These are phyloP conservation scores for Fistularia tabacaria DNA, from an alignment of 2,797 vertebrate species.

Conservation along the genomic window DNA sequence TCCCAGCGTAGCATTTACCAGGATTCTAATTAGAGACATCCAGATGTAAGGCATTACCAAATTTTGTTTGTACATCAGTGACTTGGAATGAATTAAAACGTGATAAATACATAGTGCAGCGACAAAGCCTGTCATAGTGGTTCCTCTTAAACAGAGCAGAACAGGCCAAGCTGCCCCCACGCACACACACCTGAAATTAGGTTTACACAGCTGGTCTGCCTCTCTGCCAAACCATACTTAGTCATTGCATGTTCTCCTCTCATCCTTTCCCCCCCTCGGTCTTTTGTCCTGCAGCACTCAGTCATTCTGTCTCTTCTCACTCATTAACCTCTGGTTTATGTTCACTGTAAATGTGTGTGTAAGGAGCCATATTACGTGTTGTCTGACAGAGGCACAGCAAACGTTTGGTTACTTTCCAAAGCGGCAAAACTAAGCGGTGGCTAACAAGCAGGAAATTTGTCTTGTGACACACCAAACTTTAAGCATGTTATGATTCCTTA, in stretches of 20 bases:
- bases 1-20: slow-evolving; percentile 12
- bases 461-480: too few species aligned
- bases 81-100: slow-evolving; percentile 35
- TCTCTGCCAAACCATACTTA: slow-evolving; percentile 29
- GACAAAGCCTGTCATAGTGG: slow-evolving; percentile 28
- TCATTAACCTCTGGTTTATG: slow-evolving; percentile 21
- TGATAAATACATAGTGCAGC: slow-evolving; percentile 23
- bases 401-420: neutral
- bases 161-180: slow-evolving; percentile 2
- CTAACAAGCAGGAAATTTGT: neutral
- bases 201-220: slow-evolving; percentile 38
- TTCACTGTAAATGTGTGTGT: neutral
- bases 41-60: slow-evolving; percentile 7
- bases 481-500: slow-evolving; percentile 19
- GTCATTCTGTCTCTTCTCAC: slow-evolving; percentile 5
- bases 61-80: slow-evolving; percentile 32
- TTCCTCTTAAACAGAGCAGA: slow-evolving; percentile 34
- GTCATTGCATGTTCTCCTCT: slow-evolving; percentile 25
- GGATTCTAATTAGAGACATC: slow-evolving; percentile 24
- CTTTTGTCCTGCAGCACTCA: slow-evolving; percentile 16
- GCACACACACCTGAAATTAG: slow-evolving; percentile 41
- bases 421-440: too few species aligned
- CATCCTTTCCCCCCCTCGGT: slow-evolving; percentile 20
- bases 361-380: neutral
- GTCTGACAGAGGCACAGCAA: neutral